These are phyloP conservation scores for Myiotriccus ornatus DNA, from an alignment of 2,797 vertebrate genomes.

Conservation along the genomic window DNA sequence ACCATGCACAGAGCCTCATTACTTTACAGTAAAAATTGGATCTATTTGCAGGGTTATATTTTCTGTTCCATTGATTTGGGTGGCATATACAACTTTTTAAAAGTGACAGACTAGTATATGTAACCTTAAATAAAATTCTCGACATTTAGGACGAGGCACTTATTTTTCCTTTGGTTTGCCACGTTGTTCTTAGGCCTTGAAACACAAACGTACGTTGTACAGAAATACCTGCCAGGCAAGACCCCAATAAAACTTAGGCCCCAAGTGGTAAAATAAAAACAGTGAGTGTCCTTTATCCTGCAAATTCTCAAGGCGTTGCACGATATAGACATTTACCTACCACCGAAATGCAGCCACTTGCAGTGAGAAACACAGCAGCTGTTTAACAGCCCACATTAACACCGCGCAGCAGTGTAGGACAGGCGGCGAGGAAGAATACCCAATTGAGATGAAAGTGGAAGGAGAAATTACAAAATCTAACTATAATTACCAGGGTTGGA, in stretches of 20 bases:
- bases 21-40: background rate
- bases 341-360: constrained; percentile 18
- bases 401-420: constrained; percentile 25
- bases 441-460: constrained; percentile 40
- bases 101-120: background rate
- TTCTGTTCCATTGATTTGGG: background rate
- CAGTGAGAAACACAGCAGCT: constrained; percentile 46
- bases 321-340: background rate
- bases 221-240: background rate
- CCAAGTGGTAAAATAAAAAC: background rate
- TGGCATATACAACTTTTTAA: background rate
- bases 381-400: constrained; percentile 52
- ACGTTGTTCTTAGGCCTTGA: background rate
- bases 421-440: constrained; percentile 41
- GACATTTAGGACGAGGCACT: background rate
- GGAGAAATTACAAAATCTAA: constrained; percentile 58
- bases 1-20: background rate
- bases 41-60: background rate
- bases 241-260: background rate
- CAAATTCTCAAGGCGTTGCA: background rate
- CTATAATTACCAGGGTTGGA: constrained; percentile 46
- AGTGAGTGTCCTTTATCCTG: background rate
- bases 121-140: background rate
- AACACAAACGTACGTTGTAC: background rate
- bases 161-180: background rate